Conservation (phyloP, 2,113 vertebrate genomes). For the Gymnorhina tibicen region DNA sequence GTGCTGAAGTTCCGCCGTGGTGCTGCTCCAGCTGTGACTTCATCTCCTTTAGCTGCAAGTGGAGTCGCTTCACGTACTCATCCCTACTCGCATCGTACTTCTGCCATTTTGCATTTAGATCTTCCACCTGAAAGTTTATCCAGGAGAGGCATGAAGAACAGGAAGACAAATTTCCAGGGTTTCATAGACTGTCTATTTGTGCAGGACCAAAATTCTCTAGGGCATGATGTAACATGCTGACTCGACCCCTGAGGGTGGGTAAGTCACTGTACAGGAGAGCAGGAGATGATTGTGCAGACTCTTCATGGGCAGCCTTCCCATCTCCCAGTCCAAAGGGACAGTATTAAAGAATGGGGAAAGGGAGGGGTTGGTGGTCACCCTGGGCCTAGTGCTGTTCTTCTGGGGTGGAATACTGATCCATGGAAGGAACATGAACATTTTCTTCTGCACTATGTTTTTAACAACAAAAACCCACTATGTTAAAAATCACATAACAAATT, state of each 20-base stretch:
- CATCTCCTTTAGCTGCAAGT: slow-evolving; percentile 77
- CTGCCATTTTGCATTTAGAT: slow-evolving; percentile 92
- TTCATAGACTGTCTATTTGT: background rate
- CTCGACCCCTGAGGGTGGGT: accelerated
- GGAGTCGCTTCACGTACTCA: slow-evolving; percentile 83
- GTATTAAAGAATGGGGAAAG: background rate
- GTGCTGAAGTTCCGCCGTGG: background rate
- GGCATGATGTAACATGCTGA: background rate
- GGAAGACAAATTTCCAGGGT: background rate
- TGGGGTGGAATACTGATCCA: background rate
- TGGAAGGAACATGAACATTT: background rate
- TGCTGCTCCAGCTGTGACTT: slow-evolving; percentile 24
- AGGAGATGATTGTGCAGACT: background rate
- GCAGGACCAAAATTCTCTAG: background rate
- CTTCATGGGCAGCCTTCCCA: background rate
- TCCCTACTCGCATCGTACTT: slow-evolving; percentile 89
- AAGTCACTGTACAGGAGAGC: background rate
- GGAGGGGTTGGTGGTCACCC: background rate
- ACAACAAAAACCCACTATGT: background rate
- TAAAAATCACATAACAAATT: background rate
- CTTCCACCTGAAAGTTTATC: slow-evolving; percentile 81
- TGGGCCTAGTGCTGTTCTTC: background rate
- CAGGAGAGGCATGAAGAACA: background rate
- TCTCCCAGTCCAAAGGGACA: background rate
- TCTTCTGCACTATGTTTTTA: background rate